Evolutionary conservation across 2,113 vertebrate genomes (phyloP).

Genomic region (Onychorhynchus coronatus): DNA sequence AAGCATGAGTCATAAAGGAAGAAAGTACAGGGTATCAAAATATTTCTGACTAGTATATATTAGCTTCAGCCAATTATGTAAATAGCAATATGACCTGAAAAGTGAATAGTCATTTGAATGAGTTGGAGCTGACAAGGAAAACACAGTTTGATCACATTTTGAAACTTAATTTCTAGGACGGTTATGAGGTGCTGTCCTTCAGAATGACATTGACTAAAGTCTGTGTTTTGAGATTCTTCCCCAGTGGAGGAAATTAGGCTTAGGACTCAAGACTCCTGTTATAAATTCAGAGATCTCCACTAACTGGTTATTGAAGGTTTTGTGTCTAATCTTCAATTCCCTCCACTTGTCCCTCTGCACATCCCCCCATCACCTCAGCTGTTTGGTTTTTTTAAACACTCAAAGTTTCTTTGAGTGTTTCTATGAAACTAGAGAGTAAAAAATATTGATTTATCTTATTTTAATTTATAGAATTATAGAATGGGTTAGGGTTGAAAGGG

Average conservation of each 20-base stretch:
- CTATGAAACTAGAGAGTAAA: not conserved
- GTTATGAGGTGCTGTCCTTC: not conserved
- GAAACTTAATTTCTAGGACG: not conserved
- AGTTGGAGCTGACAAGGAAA: not conserved
- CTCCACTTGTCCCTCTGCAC: not conserved
- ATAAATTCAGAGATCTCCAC: not conserved
- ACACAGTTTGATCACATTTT: not conserved
- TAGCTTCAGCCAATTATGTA: slow-evolving; percentile 38
- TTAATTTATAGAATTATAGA: not conserved
- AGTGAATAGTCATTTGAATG: slow-evolving; percentile 12
- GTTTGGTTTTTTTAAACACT: not conserved
- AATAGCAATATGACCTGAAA: slow-evolving; percentile 34
- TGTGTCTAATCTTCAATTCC: not conserved
- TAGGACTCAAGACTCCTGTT: not conserved
- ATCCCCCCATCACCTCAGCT: rapidly evolving
- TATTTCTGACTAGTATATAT: slow-evolving; percentile 39
- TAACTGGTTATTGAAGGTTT: not conserved
- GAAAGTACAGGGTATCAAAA: slow-evolving; percentile 46
- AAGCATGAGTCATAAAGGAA: slow-evolving; percentile 64
- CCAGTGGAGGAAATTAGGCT: not conserved
- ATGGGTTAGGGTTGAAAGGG: not conserved
- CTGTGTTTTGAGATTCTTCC: not conserved
- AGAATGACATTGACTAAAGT: not conserved
- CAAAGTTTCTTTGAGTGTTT: not conserved
- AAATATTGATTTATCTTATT: not conserved